Evolutionary conservation across 2,797 vertebrate genomes (phyloP), one percentile per base, ranked within the genome.

Genomic region (Myioborus melanocephalus): DNA sequence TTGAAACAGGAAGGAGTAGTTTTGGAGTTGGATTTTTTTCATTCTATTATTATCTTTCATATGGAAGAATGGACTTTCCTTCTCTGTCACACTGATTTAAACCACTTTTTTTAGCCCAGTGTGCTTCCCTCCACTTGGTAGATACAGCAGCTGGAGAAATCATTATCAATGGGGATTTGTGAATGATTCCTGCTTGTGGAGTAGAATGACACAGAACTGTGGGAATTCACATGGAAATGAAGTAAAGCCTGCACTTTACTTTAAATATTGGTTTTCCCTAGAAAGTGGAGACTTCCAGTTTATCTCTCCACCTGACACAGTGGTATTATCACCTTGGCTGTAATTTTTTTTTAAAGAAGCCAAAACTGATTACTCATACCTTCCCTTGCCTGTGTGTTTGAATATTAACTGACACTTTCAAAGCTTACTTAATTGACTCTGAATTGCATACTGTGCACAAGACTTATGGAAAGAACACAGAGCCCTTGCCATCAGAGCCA

Each of bases 151-250:
- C 47, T 86, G 43, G n/a, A 80, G 24, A 81, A 89, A 75, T 63
- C 2, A 2, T 63, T 63, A 49, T 52, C 0, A 1, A 1, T 12
- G 37, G 39, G 24, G 22, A 34, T 9, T 61, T 7, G 5, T 39
- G 34, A 89, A 49, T 10, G 6, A 30, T 86, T 92, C 13, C 18
- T 90, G 10, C 27, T 76, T 68, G 26, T 70, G 44, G 69, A 71
- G 32, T 56, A 73, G 52, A 73, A 73, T 57, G 57, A 26, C 21
- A 44, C 13, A 32, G 20, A 34, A 32, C 32, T n/a, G 24, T 28
- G 6, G 21, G n/a, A 83, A 69, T 76, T 57, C 35, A 60, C 10
- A 13, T 12, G 44, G 11, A 20, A 79, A 65, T 32, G 10, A 94
- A 82, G 13, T 82, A 76, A 82, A 71, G 60, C 3, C 13, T 55